These are phyloP conservation scores for Apoda limacodes DNA, from an alignment of 2,888 invertebrate species.

Conservation along the genomic window DNA sequence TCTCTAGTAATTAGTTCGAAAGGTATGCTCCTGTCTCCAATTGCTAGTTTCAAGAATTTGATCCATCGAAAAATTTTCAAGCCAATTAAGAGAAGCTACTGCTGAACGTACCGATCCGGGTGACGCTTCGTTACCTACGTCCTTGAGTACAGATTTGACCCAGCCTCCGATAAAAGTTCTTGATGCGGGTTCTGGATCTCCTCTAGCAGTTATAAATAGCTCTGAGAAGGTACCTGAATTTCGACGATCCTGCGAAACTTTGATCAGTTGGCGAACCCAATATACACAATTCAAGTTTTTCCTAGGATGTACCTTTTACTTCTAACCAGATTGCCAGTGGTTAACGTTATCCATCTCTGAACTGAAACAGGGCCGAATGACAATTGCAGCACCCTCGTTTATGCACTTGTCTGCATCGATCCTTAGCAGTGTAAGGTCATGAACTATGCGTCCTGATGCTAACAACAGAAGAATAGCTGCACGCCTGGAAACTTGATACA, in stretches of 20 bases:
- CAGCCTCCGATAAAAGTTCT: conserved; percentile 11
- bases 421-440: conserved; percentile 8
- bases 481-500: conserved; percentile 5
- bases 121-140: conserved; percentile 8
- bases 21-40: too few species aligned
- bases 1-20: too few species aligned
- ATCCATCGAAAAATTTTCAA: conserved; percentile 13
- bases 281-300: too few species aligned
- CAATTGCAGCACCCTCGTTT: background rate
- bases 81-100: conserved; percentile 13
- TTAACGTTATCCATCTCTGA: too few species aligned
- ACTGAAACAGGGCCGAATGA: conserved; percentile 9
- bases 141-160: conserved; percentile 6
- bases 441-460: conserved; percentile 6
- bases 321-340: too few species aligned
- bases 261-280: too few species aligned
- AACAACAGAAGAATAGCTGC: conserved; percentile 4
- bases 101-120: conserved; percentile 14
- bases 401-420: conserved; percentile 1
- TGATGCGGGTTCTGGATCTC: conserved; percentile 5
- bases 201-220: conserved; percentile 10
- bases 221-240: too few species aligned
- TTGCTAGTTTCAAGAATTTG: too few species aligned
- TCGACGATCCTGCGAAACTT: too few species aligned
- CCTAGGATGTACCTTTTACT: too few species aligned